Evolutionary conservation across 2,797 vertebrate genomes (phyloP).

Genomic region (Macroramphosus scolopax): DNA sequence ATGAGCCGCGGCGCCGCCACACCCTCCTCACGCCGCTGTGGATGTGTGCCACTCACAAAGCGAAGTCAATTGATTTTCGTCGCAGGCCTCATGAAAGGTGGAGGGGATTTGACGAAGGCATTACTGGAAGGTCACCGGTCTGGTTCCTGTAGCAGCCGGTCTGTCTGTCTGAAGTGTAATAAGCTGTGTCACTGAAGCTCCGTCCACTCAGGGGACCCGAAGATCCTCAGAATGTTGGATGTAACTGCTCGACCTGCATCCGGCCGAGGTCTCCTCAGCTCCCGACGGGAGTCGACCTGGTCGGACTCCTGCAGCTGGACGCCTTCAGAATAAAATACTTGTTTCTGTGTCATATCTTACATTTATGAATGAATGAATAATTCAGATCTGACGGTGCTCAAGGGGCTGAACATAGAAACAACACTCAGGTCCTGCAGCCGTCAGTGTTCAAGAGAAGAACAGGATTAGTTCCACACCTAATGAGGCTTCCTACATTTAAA

Average conservation of each 20-base stretch:
- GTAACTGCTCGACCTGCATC: no score
- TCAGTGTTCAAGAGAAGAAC: slow-evolving; percentile 7
- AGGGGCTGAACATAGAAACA: slow-evolving; percentile 1
- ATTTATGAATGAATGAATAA: slow-evolving; percentile 5
- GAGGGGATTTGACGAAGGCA: neutral
- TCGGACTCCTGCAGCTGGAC: no score
- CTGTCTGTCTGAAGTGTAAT: no score
- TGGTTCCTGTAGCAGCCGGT: slow-evolving; percentile 4
- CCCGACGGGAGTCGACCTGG: no score
- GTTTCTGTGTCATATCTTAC: neutral
- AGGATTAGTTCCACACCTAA: slow-evolving; percentile 2
- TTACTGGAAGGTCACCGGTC: slow-evolving; percentile 22
- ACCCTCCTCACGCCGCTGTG: slow-evolving; percentile 3
- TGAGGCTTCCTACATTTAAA: no score
- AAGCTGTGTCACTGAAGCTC: no score
- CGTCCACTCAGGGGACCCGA: no score
- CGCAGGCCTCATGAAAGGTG: no score
- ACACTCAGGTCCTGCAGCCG: neutral
- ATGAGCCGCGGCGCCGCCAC: neutral
- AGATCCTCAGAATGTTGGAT: no score
- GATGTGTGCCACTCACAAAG: neutral
- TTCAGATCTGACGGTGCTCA: neutral
- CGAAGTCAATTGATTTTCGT: slow-evolving; percentile 16
- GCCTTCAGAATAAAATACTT: neutral
- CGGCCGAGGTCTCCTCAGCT: no score